Evolutionary conservation across 1,140 invertebrate species (phyloP), one percentile per base, ranked within the genome.

Genomic region (Halesus radiatus): DNA sequence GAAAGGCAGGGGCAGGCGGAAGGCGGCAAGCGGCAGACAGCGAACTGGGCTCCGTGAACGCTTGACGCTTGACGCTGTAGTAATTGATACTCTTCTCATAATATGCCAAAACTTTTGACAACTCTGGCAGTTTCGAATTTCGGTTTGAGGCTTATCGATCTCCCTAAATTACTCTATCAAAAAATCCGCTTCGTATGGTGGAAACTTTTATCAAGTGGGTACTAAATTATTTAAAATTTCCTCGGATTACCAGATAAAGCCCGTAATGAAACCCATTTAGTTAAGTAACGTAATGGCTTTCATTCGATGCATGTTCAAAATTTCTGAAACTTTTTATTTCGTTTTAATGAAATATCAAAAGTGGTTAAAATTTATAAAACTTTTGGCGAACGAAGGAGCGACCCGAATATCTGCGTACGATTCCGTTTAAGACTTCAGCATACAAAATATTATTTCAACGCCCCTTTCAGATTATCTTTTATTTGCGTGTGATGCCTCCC

Each of bases 51-150:
- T 22, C n/a, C 18, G n/a, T 7, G 45, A n/a, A 6, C 66, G 68
- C 52, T 20, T 53, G 73, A 76, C 32, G 54, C 75, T 58, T 72
- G 81, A 77, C 60, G 73, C 78, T 76, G 60, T 64, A 82, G 81
- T 82, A 82, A 82, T 82, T 80, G 78, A 82, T 82, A 82, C 81
- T 82, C 81, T 74, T 79, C 81, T 82, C 60, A 70, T 76, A 76
- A 82, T 79, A 77, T 79, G 78, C 81, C 81, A 80, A 76, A 82
- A 82, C 60, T 82, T 82, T 79, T 79, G 81, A 82, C 81, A 82
- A 79, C 81, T 82, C 73, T 22, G 81, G 73, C 81, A 79, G 81
- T 82, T 82, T 82, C 78, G 76, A 80, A 76, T 82, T 82, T 79
- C 74, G 74, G 81, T 79, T 45, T 82, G 20, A 70, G 77, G 76